Evolutionary conservation across 2,113 vertebrate genomes (phyloP).

Genomic region (Podarcis cretensis): DNA sequence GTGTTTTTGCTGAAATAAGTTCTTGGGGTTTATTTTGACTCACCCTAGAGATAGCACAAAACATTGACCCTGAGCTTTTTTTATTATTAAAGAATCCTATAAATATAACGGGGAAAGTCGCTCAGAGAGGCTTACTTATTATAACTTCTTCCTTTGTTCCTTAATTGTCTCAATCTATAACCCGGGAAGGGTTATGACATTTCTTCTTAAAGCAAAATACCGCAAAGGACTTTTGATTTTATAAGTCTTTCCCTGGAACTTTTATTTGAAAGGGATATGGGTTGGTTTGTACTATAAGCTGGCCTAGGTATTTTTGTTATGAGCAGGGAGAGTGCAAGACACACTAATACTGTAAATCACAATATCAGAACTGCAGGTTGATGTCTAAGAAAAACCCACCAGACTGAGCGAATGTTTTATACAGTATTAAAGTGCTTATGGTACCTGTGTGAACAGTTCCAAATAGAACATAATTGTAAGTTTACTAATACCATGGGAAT

Average conservation of each 20-base stretch:
- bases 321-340: neutral
- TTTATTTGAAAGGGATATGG: constrained; percentile 20
- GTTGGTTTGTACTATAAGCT: constrained; percentile 5
- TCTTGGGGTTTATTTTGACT: constrained; percentile 9
- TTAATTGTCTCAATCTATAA: constrained; percentile 45
- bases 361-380: constrained; percentile 38
- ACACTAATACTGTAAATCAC: neutral
- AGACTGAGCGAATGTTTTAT: neutral
- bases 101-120: constrained; percentile 31
- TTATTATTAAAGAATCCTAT: constrained; percentile 18
- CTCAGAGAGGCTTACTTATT: constrained; percentile 6
- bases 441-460: rapidly evolving
- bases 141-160: neutral
- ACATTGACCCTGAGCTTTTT: neutral
- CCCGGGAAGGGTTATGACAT: neutral
- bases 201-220: constrained; percentile 17
- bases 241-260: constrained; percentile 31
- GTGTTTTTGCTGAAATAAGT: neutral
- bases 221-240: neutral
- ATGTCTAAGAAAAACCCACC: neutral
- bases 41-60: neutral
- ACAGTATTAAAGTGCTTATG: constrained; percentile 1
- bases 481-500: neutral
- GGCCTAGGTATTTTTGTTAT: neutral
- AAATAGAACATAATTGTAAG: neutral